phyloP scores from a whole-genome alignment of 1,140 invertebrate genomes.

The Drosophila pandora region DNA sequence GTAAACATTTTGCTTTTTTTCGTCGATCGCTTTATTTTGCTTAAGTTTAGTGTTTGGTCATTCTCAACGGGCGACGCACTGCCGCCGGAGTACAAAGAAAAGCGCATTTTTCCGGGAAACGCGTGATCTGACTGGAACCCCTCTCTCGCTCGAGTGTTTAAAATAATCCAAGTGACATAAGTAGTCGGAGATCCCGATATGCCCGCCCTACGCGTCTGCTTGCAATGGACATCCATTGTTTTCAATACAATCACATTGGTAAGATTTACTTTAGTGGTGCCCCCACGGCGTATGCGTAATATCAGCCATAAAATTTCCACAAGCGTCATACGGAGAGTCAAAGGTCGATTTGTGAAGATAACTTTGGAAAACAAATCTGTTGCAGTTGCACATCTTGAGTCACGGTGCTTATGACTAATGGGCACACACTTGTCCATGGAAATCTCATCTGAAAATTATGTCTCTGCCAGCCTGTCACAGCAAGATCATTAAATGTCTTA shows the following conservation, averaged over 20 bases:
- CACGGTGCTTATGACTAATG: conserved; percentile 61
- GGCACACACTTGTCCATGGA: conserved; percentile 21
- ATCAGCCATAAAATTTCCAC: conserved; percentile 5
- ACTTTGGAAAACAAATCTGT: neutral
- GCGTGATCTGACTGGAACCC: conserved; percentile 14
- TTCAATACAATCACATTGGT: conserved; percentile 69
- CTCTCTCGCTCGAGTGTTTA: neutral
- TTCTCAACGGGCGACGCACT: conserved; percentile 54
- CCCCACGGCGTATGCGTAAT: conserved; percentile 26
- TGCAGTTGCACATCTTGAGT: conserved; percentile 25
- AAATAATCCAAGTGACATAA: conserved; percentile 11
- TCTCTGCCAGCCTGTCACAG: conserved; percentile 24
- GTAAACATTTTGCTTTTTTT: conserved; percentile 71
- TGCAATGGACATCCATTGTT: conserved; percentile 69
- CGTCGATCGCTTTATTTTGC: conserved; percentile 31
- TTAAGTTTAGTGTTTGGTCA: conserved; percentile 58
- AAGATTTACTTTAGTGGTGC: conserved; percentile 17
- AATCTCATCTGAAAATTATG: conserved; percentile 8
- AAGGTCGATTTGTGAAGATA: conserved; percentile 3
- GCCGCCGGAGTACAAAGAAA: conserved; percentile 29
- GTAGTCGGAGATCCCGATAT: conserved; percentile 23
- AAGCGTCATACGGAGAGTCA: neutral
- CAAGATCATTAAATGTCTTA: conserved; percentile 42
- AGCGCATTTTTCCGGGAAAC: conserved; percentile 23
- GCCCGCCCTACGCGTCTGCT: conserved; percentile 65